A percentile compares a stretch with the other conserved stretches of the same genome.
These are phyloP conservation scores for Porites rus DNA, from an alignment of 92 coral and sea anemone genomes.

Conservation along the genomic window DNA sequence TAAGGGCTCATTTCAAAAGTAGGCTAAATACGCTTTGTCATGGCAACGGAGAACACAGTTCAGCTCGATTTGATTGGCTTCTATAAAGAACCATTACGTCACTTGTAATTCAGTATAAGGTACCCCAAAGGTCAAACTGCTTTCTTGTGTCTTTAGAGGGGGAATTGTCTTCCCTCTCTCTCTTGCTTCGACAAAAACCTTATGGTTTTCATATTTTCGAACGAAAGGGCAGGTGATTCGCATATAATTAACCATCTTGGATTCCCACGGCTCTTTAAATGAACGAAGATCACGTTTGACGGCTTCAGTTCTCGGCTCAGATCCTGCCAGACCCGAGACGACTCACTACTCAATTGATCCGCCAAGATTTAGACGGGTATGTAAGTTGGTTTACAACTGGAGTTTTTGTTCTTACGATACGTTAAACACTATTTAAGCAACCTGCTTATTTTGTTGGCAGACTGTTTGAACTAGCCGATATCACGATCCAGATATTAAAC, in stretches of 20 bases:
- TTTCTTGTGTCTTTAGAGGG: neutral
- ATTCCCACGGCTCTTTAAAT: neutral
- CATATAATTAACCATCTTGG: neutral
- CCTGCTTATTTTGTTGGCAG: too few relatives aligned
- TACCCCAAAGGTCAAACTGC: neutral
- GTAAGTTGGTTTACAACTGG: neutral
- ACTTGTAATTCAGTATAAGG: conserved; percentile 1
- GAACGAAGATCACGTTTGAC: neutral
- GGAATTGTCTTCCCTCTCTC: neutral
- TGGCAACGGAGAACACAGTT: neutral
- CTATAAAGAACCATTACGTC: conserved; percentile 1
- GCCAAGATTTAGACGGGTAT: too few relatives aligned
- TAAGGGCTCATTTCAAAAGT: too few relatives aligned
- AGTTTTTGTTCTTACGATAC: neutral
- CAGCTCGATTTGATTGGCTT: conserved; percentile 6
- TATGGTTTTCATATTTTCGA: neutral
- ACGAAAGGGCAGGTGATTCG: neutral
- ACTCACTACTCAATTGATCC: too few relatives aligned
- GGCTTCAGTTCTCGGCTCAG: too few relatives aligned
- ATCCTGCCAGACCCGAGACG: too few relatives aligned
- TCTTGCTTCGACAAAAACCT: neutral
- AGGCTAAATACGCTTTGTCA: neutral
- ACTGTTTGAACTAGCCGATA: neutral
- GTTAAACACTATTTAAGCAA: neutral
- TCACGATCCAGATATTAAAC: too few relatives aligned